Base-by-base conservation (phyloP, 2,113 vertebrate species). In the Dipodomys spectabilis region DNA sequence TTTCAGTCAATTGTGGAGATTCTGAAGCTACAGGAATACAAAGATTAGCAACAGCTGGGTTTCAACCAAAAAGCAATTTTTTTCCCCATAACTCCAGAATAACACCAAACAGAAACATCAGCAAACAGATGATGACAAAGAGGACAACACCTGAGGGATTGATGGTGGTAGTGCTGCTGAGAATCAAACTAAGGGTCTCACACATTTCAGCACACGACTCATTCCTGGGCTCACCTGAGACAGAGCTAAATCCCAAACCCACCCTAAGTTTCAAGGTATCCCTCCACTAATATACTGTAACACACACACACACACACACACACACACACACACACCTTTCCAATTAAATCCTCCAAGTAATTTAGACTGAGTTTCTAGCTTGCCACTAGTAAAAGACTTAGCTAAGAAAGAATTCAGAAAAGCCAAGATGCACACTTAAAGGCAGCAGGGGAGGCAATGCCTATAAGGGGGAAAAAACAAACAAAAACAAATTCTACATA, bases 381-480 rank as follows among this genome's bases (percentile, higher is more conserved):
- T 91, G 60, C 49, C 91, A 49, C 30, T 39, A 86, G 49, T 39
- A 86, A n/a, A n/a, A 93, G 16, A 89, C 32, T 94, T 75, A 62
- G 60, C 73, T 88, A 78, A 80, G 74, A 72, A 64, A 77, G 49
- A 68, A 9, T 78, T 86, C 65, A 45, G 2, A 93, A 91, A 28
- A 94, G 78, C 39, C 57, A 45, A n/a, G 19, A 87, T 53, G 45
- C 6, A 93, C 7, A n/a, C 53, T 91, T 53, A 80, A 81, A 67
- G 35, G 18, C 22, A 13, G 32, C 53, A 49, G 39, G 77, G 74
- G 7, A 81, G 5, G 2, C 28, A 44, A 82, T 57, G 49, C 64
- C 72, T 89, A 84, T 49, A 73, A 84, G 67, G 65, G 65, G 88
- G 92, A 95, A 94, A 95, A 94, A 73, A n/a, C n/a, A n/a, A n/a